These are phyloP conservation scores for Cerceris rybyensis DNA, from an alignment of 2,888 invertebrate species.

Conservation along the genomic window DNA sequence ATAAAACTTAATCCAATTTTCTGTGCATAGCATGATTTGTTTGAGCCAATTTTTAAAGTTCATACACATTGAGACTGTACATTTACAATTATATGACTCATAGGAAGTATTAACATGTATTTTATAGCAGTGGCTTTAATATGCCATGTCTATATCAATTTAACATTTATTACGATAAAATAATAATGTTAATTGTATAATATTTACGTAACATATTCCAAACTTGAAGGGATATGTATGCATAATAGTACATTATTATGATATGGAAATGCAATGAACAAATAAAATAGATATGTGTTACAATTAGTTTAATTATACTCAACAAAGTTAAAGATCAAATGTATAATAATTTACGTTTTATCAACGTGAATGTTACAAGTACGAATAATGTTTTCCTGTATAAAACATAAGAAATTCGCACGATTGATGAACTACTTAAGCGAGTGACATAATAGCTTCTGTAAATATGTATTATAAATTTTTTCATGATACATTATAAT, in stretches of 20 bases:
- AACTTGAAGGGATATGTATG: background rate
- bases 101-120: conserved; percentile 16
- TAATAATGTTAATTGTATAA: background rate
- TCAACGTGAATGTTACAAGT: conserved; percentile 8
- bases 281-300: background rate
- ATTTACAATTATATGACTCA: conserved; percentile 6
- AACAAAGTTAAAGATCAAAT: background rate
- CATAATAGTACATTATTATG: conserved; percentile 13
- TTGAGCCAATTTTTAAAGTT: conserved; percentile 26
- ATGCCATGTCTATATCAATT: background rate
- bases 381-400: conserved; percentile 10
- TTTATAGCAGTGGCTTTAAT: background rate
- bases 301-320: conserved; percentile 11
- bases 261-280: conserved; percentile 2
- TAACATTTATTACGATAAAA: conserved; percentile 3
- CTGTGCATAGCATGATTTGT: conserved; percentile 15
- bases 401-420: conserved; percentile 8
- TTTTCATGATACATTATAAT: conserved; percentile 11
- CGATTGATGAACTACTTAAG: conserved; percentile 18
- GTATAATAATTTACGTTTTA: conserved; percentile 20
- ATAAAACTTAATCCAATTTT: background rate
- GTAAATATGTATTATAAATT: conserved; percentile 44
- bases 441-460: conserved; percentile 37
- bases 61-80: conserved; percentile 47
- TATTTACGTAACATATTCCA: conserved; percentile 26